Base-by-base conservation (phyloP, 1,140 invertebrate genomes). In the Lerema accius region DNA sequence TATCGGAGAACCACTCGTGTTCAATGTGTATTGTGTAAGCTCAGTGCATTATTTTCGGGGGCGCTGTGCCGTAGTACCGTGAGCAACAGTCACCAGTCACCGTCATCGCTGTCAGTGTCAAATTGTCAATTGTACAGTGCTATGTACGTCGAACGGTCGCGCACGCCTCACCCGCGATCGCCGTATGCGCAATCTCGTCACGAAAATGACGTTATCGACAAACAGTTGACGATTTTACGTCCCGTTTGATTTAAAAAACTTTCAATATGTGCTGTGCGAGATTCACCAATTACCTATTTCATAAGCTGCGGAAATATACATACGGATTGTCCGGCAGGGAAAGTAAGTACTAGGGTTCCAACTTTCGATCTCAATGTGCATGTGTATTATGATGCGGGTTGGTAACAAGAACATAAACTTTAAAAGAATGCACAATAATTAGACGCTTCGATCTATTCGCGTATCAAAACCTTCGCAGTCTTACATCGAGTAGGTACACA, bases 301-400 rank as follows among this genome's bases (percentile, higher is more conserved):
- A 84, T 72, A 88, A 85, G 75, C 76, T 90, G 51, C 76, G 84
- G 68, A 88, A 86, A 68, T 90, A 90, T 75, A 90, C 85, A 85
- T 90, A 84, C 79, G 87, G 85, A 77, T 71, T 86, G 15, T 76
- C 78, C 65, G 84, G 84, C 73, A 76, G 81, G 64, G 83, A 86
- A 82, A 88, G 87, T 90, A 73, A 90, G 87, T 90, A 80, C 7
- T 16, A 53, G 28, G 19, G 28, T 43, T 14, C 23, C 37, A 11
- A 42, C 5, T 56, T 43, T 43, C 16, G 16, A n/a, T 42, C 19
- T 26, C 37, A 9, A 56, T 32, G 10, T 23, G 15, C 6, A 1
- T 28, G 40, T 39, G 39, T 43, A n/a, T n/a, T n/a, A n/a, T n/a
- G 53, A 56, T 45, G 11, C 39, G 15, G 17, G 19, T 32, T 7